phyloP scores from a whole-genome alignment of 2,113 vertebrate species.

The Athene noctua region DNA sequence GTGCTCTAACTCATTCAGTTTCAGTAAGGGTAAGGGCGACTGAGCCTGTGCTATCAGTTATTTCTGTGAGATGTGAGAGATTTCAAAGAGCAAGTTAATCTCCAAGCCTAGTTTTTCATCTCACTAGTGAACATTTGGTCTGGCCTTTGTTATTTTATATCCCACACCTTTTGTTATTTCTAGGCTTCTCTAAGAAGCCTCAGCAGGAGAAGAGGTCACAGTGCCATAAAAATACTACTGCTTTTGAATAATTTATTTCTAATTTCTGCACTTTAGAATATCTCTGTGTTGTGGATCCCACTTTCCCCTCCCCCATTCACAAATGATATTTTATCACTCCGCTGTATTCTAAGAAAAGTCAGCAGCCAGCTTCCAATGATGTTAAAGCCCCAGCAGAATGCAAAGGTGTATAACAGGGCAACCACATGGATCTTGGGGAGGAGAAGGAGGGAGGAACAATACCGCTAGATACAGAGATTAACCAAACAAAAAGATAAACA shows the following conservation, averaged over 20 bases:
- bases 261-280: background rate
- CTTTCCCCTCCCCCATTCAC: background rate
- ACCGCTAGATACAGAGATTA: background rate
- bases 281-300: background rate
- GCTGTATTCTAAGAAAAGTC: background rate
- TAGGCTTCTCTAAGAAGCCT: background rate
- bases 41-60: background rate
- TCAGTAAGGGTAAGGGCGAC: background rate
- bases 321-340: background rate
- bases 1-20: background rate
- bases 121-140: background rate
- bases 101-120: background rate
- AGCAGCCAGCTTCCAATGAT: background rate
- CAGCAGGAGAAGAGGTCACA: background rate
- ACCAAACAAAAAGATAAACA: background rate
- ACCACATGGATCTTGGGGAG: background rate
- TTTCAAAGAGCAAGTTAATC: background rate
- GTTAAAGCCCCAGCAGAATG: background rate
- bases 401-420: background rate
- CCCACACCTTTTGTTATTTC: background rate
- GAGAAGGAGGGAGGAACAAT: background rate
- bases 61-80: background rate
- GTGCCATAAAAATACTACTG: background rate
- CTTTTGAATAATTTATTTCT: conserved; percentile 6
- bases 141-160: background rate